These are phyloP conservation scores for Chondrosia reniformis DNA, from an alignment of 37 sponge, comb jelly and placozoan genomes.

Conservation along the genomic window DNA sequence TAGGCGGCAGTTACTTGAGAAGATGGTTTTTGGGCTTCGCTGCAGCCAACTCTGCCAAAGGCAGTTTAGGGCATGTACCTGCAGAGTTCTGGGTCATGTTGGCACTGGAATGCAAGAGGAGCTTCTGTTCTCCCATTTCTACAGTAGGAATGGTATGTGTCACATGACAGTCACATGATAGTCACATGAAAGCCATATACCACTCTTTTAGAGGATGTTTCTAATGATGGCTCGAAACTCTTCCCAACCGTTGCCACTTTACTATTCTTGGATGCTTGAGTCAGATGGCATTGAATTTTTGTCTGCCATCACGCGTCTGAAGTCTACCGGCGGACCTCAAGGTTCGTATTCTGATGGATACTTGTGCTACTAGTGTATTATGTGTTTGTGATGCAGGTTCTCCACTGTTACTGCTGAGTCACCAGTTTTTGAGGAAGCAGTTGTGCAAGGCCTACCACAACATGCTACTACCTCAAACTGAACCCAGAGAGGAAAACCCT, in stretches of 20 bases:
- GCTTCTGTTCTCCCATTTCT: background rate
- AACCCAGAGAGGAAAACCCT: background rate
- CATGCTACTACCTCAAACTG: background rate
- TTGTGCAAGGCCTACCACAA: background rate
- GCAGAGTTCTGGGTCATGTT: background rate
- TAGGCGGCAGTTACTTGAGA: background rate
- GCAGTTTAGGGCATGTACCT: background rate
- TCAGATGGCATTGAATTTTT: background rate
- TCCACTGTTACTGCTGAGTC: background rate
- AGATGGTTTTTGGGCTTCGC: constrained; percentile 5
- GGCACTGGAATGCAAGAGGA: background rate
- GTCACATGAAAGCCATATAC: too few relatives aligned
- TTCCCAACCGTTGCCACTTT: background rate
- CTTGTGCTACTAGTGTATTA: too few relatives aligned
- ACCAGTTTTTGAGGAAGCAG: background rate
- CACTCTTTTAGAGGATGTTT: too few relatives aligned
- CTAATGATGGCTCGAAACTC: too few relatives aligned
- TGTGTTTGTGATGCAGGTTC: too few relatives aligned
- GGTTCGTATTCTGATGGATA: too few relatives aligned
- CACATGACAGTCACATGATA: too few relatives aligned
- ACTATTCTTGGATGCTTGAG: background rate
- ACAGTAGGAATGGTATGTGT: background rate
- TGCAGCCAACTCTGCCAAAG: background rate
- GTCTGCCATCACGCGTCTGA: too few relatives aligned
- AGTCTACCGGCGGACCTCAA: too few relatives aligned